A percentile compares a stretch with the other conserved stretches of the same genome.
Evolutionary conservation across 2,113 vertebrate species (phyloP).

Genomic region (Oriolus oriolus): DNA sequence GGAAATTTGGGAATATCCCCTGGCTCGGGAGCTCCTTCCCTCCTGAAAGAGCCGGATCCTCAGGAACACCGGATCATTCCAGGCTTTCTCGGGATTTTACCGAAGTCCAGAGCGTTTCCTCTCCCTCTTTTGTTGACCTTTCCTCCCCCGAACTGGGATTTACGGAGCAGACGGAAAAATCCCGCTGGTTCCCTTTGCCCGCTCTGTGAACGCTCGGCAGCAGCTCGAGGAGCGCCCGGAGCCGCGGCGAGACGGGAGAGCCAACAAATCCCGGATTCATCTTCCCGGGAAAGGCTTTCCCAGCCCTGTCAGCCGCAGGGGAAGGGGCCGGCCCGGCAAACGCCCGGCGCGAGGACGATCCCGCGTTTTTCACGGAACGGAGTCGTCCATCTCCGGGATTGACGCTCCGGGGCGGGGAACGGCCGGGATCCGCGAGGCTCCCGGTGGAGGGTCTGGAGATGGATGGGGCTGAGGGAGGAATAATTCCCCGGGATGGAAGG

Average conservation of each 20-base stretch:
- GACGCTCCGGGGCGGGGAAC: not conserved
- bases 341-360: accelerated
- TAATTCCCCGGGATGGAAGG: not conserved
- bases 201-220: accelerated
- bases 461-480: not conserved
- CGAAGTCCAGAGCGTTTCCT: not conserved
- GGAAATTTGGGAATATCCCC: not conserved
- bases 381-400: not conserved
- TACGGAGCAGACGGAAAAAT: not conserved
- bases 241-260: not conserved
- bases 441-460: not conserved
- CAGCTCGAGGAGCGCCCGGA: not conserved
- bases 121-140: not conserved
- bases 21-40: not conserved
- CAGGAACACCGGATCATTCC: not conserved
- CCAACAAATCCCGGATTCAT: not conserved
- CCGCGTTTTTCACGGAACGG: accelerated
- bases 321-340: too few relatives aligned
- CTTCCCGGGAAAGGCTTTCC: too few relatives aligned
- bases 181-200: not conserved
- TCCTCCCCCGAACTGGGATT: not conserved
- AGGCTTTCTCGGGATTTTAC: not conserved
- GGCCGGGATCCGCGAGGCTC: not conserved
- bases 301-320: too few relatives aligned
- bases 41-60: not conserved